A percentile compares a stretch with the other conserved stretches of the same genome.
These are phyloP conservation scores for Leptodactylus fuscus DNA, from an alignment of 2,113 vertebrate species.

Conservation along the genomic window DNA sequence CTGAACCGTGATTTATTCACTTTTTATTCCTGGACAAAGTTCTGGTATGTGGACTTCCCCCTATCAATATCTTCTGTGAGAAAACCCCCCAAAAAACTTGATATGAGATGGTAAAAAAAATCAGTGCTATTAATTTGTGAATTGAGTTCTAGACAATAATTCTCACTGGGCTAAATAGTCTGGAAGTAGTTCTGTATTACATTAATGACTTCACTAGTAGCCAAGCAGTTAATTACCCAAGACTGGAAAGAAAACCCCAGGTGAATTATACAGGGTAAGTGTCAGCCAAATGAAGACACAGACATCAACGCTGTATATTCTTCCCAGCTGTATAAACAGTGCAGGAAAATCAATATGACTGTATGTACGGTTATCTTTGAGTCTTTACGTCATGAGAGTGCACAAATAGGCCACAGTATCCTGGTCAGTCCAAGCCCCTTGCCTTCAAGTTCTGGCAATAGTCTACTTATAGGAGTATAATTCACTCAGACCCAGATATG, in stretches of 20 bases:
- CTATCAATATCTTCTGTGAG: not conserved
- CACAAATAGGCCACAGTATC: not conserved
- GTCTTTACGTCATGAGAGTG: not conserved
- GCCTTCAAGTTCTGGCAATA: not conserved
- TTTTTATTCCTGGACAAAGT: not conserved
- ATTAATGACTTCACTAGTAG: slow-evolving; percentile 21
- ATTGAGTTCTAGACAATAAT: not conserved
- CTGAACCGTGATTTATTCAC: not conserved
- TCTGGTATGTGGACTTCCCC: not conserved
- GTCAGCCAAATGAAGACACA: slow-evolving; percentile 53
- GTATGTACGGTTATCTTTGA: slow-evolving; percentile 17
- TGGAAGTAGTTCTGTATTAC: not conserved
- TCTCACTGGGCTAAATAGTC: not conserved
- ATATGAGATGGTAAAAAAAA: not conserved
- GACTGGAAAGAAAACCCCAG: slow-evolving; percentile 40
- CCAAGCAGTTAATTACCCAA: slow-evolving; percentile 48
- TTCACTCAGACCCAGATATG: too few relatives aligned
- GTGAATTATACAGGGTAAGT: slow-evolving; percentile 34
- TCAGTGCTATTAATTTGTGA: not conserved
- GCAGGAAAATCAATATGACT: slow-evolving; percentile 16
- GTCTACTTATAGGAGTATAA: not conserved
- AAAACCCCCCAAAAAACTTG: not conserved
- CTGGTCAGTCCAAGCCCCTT: not conserved
- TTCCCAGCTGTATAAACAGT: slow-evolving; percentile 53
- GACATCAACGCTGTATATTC: slow-evolving; percentile 55